phyloP scores from a whole-genome alignment of 2,113 vertebrate species.

The Brachypodius melanocephalos region DNA sequence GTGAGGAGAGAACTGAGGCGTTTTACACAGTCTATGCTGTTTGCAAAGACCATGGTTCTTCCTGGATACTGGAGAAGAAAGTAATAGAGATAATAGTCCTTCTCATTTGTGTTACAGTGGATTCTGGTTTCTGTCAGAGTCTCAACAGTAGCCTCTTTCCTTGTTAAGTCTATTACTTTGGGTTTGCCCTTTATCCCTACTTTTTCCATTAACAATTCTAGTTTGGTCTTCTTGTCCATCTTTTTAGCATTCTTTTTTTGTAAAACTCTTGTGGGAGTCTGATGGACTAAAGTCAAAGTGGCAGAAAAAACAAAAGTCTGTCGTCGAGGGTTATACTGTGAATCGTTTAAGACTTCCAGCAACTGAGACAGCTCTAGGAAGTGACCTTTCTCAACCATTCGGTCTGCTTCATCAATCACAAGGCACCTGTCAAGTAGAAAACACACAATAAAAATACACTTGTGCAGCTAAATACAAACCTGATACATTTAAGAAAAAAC shows the following conservation, averaged over 20 bases:
- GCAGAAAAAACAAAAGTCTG: slow-evolving; percentile 97
- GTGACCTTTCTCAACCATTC: slow-evolving; percentile 96
- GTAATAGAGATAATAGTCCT: slow-evolving; percentile 94
- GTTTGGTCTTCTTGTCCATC: slow-evolving; percentile 81
- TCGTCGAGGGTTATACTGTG: slow-evolving; percentile 84
- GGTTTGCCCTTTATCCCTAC: slow-evolving; percentile 89
- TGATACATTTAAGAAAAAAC: neutral
- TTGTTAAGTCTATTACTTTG: slow-evolving; percentile 93
- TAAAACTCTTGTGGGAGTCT: slow-evolving; percentile 81
- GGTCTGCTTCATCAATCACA: slow-evolving; percentile 95
- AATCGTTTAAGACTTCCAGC: slow-evolving; percentile 88
- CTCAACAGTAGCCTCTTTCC: slow-evolving; percentile 91
- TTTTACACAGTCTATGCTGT: slow-evolving; percentile 97
- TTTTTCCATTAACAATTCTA: slow-evolving; percentile 89
- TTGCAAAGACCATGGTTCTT: slow-evolving; percentile 95
- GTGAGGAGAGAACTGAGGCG: slow-evolving; percentile 87
- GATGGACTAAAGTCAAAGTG: slow-evolving; percentile 89
- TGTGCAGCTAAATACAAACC: neutral
- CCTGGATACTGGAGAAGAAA: slow-evolving; percentile 91
- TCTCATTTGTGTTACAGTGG: slow-evolving; percentile 88
- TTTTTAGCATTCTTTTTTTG: slow-evolving; percentile 85
- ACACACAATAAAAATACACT: neutral
- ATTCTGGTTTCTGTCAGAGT: slow-evolving; percentile 91
- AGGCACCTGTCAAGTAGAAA: slow-evolving; percentile 80
- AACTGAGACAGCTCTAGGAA: slow-evolving; percentile 91